Evolutionary conservation across 2,113 vertebrate genomes (phyloP).

Genomic region (Gopherus flavomarginatus): DNA sequence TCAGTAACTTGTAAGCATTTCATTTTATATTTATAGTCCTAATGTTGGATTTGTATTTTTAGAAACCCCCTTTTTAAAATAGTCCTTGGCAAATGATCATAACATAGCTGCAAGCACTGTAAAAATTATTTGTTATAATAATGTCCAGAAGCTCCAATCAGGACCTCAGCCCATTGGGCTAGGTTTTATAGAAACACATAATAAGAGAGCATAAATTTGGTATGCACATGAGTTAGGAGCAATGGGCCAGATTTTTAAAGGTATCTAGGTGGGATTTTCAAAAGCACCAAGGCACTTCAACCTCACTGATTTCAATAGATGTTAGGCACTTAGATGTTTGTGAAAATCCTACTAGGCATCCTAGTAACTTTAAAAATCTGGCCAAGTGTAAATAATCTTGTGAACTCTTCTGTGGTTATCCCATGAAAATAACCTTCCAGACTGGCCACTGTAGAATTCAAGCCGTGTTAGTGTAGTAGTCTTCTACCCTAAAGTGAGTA

Average conservation of each 20-base stretch:
- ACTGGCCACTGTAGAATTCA: background rate
- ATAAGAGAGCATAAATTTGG: background rate
- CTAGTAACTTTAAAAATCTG: background rate
- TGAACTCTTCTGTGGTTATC: background rate
- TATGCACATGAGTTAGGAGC: background rate
- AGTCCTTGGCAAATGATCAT: slow-evolving; percentile 40
- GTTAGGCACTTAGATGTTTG: background rate
- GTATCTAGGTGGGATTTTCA: background rate
- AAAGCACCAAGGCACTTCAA: background rate
- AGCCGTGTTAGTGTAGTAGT: background rate
- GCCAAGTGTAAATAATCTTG: accelerated
- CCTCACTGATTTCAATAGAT: background rate
- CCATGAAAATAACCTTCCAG: background rate
- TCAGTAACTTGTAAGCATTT: slow-evolving; percentile 26
- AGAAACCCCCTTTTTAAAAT: background rate
- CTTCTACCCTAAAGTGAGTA: background rate
- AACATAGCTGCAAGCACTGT: slow-evolving; percentile 32
- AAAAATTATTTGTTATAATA: background rate
- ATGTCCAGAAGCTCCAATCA: background rate
- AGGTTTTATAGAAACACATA: background rate
- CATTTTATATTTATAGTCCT: slow-evolving; percentile 36
- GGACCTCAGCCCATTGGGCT: background rate
- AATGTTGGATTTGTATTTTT: slow-evolving; percentile 21
- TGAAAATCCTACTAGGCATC: background rate
- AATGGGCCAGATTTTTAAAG: background rate